Evolutionary conservation across 1,140 invertebrate species (phyloP), one percentile per base, ranked within the genome.

Genomic region (Panulirus ornatus): DNA sequence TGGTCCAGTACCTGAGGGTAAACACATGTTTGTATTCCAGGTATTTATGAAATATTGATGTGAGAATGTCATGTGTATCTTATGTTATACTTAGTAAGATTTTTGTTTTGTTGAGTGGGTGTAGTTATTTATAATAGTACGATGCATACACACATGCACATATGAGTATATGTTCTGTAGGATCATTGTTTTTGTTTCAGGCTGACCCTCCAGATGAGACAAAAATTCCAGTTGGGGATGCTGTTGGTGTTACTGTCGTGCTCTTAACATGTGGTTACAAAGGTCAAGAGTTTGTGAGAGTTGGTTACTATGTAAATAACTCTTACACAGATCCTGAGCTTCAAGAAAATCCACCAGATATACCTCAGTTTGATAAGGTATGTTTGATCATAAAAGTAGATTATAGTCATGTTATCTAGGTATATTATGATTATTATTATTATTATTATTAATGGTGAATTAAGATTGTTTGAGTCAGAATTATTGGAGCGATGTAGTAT

Each of bases 271-370:
- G 98, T 94, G 98, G 97, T 0, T 99, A 99, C 93, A 95, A 96
- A 93, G 95, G 95, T 9, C 97, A 99, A 93, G 98, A 99, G 94
- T 99, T 99, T 94, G 98, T 99, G 1, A 94, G 99, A 91, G 98
- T 99, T 30, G 99, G 99, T 16, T 99, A 99, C 94, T 99, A 99
- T 94, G 99, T 99, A 71, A 99, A 99, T 93, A 99, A 99, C 93
- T 98, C 99, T 93, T 99, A 99, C 93, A 96, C 95, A 36, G 98
- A 99, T 93, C 96, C 96, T 5, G 91, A 92, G 42, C 85, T 92
- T 30, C 87, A 91, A 91, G 99, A 99, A 94, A 99, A 98, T 94
- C 98, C 98, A 38, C 99, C 99, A 47, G 94, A 97, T 1, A 96
- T 96, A 70, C 98, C 98, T 19, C 96, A 97, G 82, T 99, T 99